Evolutionary conservation across 1,140 invertebrate species (phyloP).

Genomic region (Drosophila nigrodunni): DNA sequence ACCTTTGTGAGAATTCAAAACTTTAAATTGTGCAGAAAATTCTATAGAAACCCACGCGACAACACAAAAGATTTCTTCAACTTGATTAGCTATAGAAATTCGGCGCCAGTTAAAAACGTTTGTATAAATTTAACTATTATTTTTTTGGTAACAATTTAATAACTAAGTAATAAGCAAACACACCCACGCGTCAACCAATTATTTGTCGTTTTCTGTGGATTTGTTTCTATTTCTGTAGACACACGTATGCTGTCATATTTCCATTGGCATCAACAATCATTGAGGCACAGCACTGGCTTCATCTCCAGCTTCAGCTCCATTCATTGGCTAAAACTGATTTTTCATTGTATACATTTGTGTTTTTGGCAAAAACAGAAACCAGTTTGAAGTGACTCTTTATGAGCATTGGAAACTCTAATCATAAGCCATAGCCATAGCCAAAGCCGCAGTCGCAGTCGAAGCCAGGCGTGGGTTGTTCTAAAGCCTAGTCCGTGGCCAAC

Average conservation of each 20-base stretch:
- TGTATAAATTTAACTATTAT: constrained; percentile 28
- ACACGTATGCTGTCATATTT: constrained; percentile 78
- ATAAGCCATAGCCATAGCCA: constrained; percentile 47
- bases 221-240: constrained; percentile 46
- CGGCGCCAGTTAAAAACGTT: constrained; percentile 41
- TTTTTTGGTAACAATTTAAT: constrained; percentile 49
- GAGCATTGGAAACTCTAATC: constrained; percentile 41
- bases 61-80: constrained; percentile 16
- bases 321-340: constrained; percentile 41
- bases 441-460: too few relatives aligned
- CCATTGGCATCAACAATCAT: constrained; percentile 42
- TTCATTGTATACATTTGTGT: constrained; percentile 10
- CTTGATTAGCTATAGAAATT: constrained; percentile 44
- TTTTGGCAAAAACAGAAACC: constrained; percentile 47
- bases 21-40: constrained; percentile 53
- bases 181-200: constrained; percentile 58
- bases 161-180: constrained; percentile 65
- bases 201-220: constrained; percentile 31
- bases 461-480: constrained; percentile 66
- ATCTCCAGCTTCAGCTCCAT: constrained; percentile 22
- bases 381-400: constrained; percentile 46
- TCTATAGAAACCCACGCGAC: constrained; percentile 29
- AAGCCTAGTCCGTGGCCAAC: constrained; percentile 65
- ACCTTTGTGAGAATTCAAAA: constrained; percentile 63
- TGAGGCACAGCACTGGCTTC: constrained; percentile 22